Conservation (phyloP, 2,797 vertebrate genomes). For the Geotrypetes seraphini region DNA sequence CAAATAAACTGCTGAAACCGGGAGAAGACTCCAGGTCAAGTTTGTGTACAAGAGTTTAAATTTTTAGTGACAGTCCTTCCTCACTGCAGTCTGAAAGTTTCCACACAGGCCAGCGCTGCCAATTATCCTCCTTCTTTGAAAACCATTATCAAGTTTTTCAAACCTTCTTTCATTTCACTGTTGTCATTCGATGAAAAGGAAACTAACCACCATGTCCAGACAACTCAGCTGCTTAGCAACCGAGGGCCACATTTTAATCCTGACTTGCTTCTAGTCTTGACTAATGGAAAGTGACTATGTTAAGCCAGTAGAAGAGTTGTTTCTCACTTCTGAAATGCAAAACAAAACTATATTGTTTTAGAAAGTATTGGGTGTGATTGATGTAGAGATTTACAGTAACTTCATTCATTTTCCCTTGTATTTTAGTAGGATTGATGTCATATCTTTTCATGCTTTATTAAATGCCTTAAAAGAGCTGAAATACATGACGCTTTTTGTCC, state of each 20-base stretch:
- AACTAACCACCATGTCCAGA: conserved; percentile 99
- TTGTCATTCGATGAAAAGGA: conserved; percentile 98
- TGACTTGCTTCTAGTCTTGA: conserved; percentile 93
- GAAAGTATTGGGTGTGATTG: conserved; percentile 81
- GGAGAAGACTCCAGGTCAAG: conserved; percentile 87
- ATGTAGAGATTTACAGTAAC: conserved; percentile 90
- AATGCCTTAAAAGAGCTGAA: conserved; percentile 75
- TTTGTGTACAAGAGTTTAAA: conserved; percentile 98
- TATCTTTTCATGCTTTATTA: conserved; percentile 97
- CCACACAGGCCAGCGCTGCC: conserved; percentile 91
- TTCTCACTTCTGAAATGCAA: conserved; percentile 95
- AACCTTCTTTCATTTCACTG: conserved; percentile 98
- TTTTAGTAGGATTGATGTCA: conserved; percentile 92
- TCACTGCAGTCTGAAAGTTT: conserved; percentile 81
- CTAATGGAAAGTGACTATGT: conserved; percentile 97
- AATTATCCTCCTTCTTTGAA: conserved; percentile 96
- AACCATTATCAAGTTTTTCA: conserved; percentile 98
- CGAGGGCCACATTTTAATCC: conserved; percentile 92
- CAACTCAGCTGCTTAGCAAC: conserved; percentile 98
- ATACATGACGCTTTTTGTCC: conserved; percentile 74
- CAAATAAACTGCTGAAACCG: conserved; percentile 71
- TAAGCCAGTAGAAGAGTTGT: conserved; percentile 96
- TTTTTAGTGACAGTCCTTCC: conserved; percentile 76
- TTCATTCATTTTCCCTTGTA: conserved; percentile 92
- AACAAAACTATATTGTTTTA: conserved; percentile 98